Evolutionary conservation across 2,113 vertebrate species (phyloP), one percentile per base, ranked within the genome.

Genomic region (Tenrec ecaudatus): DNA sequence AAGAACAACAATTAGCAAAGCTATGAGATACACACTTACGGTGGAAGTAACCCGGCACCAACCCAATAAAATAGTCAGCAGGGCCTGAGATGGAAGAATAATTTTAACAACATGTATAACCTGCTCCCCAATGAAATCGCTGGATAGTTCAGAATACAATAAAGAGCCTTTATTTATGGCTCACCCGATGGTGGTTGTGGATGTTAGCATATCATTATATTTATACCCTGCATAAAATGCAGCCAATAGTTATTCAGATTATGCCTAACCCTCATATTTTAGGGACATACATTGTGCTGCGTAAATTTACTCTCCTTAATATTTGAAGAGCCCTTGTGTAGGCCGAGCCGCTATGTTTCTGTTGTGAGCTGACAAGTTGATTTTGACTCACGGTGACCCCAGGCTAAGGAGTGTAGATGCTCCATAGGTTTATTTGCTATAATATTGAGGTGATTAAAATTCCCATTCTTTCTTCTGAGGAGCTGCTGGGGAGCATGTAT

Each of bases 1-100:
- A 95, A 95, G 75, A 97, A 94, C 23, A 88, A 20, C 33, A 93
- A 89, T 97, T 94, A 95, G n/a, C 86, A 94, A 94, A 86, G 2
- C 79, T 88, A 36, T 57, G 87, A 88, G 85, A 71, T 89, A 92
- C 36, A 81, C 87, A 81, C 87, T 95, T 93, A 92, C 80, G 90
- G 36, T 78, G 80, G 25, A 95, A 62, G 96, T 92, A 85, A 43
- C 71, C 87, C 57, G 40, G 38, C n/a, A 47, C n/a, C 19, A 60
- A 12, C 90, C 43, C 19, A 85, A 23, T 91, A 94, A 97, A 97
- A 75, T 33, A 96, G 68, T 93, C 58, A 87, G 29, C 60, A 86
- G n/a, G n/a, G 47, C 31, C 77, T 29, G 43, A 43, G 17, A 58
- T 47, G 57, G 80, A 95, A 95, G 20, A 93, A 92, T 78, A 91